A percentile compares a stretch with the other conserved stretches of the same genome.
phyloP scores from a whole-genome alignment of 1,140 invertebrate species.

The Atta colombica region DNA sequence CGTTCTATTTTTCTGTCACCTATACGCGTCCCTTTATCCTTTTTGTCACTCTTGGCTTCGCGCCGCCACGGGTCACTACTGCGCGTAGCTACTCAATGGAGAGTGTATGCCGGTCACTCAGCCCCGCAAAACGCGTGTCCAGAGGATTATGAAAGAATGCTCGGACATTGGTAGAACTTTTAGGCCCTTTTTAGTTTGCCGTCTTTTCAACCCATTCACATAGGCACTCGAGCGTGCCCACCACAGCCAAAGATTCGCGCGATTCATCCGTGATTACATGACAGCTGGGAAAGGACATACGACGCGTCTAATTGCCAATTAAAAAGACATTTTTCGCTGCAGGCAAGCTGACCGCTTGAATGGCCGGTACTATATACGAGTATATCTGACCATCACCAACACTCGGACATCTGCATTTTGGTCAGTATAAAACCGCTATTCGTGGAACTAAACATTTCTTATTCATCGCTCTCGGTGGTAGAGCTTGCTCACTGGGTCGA shows the following conservation, averaged over 20 bases:
- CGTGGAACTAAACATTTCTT: conserved; percentile 42
- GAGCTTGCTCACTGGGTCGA: neutral
- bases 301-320: conserved; percentile 85
- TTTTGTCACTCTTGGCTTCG: conserved; percentile 33
- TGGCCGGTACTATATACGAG: conserved; percentile 28
- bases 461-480: neutral
- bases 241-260: conserved; percentile 2
- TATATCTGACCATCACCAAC: conserved; percentile 56
- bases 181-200: conserved; percentile 76
- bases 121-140: conserved; percentile 68
- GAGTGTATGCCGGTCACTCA: conserved; percentile 27
- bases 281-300: conserved; percentile 81
- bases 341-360: conserved; percentile 57
- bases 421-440: conserved; percentile 15
- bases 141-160: conserved; percentile 78
- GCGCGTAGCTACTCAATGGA: conserved; percentile 59
- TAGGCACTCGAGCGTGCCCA: conserved; percentile 59
- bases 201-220: conserved; percentile 51
- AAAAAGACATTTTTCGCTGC: conserved; percentile 84
- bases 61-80: conserved; percentile 12
- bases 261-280: conserved; percentile 60
- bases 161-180: conserved; percentile 67
- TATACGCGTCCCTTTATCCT: conserved; percentile 27
- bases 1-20: conserved; percentile 66
- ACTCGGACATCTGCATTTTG: conserved; percentile 69